Evolutionary conservation across 1,140 invertebrate species (phyloP), one percentile per base, ranked within the genome.

Genomic region (Anoplophora glabripennis): DNA sequence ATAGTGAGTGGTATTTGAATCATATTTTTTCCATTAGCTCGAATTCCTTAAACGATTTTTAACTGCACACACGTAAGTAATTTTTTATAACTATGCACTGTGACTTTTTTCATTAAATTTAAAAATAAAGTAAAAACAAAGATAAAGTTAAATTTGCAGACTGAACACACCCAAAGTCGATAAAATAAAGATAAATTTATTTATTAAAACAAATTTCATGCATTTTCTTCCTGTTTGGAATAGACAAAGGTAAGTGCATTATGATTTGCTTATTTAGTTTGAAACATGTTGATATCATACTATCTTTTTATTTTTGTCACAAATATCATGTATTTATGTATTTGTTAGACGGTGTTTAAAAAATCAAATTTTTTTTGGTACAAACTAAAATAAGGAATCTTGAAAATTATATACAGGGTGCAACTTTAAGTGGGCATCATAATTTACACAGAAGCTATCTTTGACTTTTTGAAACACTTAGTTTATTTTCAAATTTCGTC

Each of bases 231-330:
- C 10, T 12, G 14, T 18, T 18, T 48, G 35, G 53, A 18, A 51
- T 35, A 57, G 53, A 14, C 34, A 61, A 57, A 57, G 53, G 59
- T 57, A 47, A 52, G 56, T 40, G 4, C 28, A 37, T 14, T 47
- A 12, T 21, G 9, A 1, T 47, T n/a, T n/a, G n/a, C n/a, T n/a
- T n/a, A n/a, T n/a, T n/a, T n/a, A n/a, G n/a, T n/a, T n/a, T n/a
- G n/a, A n/a, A n/a, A n/a, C n/a, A n/a, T n/a, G n/a, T n/a, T n/a
- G n/a, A n/a, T n/a, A n/a, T n/a, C n/a, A n/a, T n/a, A n/a, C n/a
- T n/a, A n/a, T n/a, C n/a, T n/a, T n/a, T n/a, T n/a, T n/a, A n/a
- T n/a, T n/a, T n/a, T n/a, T n/a, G n/a, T n/a, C n/a, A n/a, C n/a
- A n/a, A n/a, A n/a, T n/a, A n/a, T n/a, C 44, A 46, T 46, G 12